Conservation (phyloP, 1,140 invertebrate species). For the Oryzaephilus surinamensis region DNA sequence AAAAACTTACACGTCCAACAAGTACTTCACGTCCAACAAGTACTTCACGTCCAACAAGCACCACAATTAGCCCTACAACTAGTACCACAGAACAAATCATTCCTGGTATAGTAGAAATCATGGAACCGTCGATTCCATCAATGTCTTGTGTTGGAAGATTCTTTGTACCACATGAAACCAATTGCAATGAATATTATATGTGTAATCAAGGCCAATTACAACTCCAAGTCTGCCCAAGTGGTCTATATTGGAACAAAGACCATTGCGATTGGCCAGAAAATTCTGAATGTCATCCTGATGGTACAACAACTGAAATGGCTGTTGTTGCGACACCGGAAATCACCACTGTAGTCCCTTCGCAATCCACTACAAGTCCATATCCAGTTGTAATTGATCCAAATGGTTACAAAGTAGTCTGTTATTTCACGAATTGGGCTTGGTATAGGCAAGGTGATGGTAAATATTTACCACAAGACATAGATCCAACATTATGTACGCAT, state of each 20-base stretch:
- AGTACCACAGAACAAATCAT: constrained; percentile 15
- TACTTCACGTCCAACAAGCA: constrained; percentile 4
- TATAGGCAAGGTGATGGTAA: constrained; percentile 55
- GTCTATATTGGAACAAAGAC: constrained; percentile 65
- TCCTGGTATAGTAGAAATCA: neutral
- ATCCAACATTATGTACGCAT: constrained; percentile 58
- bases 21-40: constrained; percentile 6
- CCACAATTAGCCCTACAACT: constrained; percentile 13
- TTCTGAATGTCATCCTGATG: constrained; percentile 42
- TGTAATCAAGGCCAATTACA: constrained; percentile 62
- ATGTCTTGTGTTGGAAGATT: constrained; percentile 45
- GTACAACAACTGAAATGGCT: constrained; percentile 13
- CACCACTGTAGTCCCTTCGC: constrained; percentile 3
- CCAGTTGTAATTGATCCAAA: constrained; percentile 1
- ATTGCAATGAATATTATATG: constrained; percentile 71
- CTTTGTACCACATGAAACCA: constrained; percentile 50
- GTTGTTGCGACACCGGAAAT: neutral
- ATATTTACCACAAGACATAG: constrained; percentile 53
- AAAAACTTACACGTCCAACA: too few species aligned
- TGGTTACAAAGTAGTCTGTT: constrained; percentile 56
- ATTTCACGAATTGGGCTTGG: constrained; percentile 67
- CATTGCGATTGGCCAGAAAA: constrained; percentile 73
- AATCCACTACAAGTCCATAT: neutral
- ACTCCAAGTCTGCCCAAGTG: constrained; percentile 55
- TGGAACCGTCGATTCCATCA: too few species aligned